Evolutionary conservation across 1,140 invertebrate genomes (phyloP).

Genomic region (Lethrus apterus): DNA sequence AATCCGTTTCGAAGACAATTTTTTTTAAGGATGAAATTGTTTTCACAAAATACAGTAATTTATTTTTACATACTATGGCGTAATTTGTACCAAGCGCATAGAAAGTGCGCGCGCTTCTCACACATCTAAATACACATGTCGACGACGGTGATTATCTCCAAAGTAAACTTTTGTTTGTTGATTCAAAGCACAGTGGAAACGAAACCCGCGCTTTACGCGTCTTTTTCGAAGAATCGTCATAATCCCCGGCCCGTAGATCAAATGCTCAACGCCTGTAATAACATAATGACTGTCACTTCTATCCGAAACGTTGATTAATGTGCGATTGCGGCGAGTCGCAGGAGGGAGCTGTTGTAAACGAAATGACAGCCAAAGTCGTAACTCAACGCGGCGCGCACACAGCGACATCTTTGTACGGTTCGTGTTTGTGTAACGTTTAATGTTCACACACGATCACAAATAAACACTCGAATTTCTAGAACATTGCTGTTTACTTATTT

Average conservation of each 20-base stretch:
- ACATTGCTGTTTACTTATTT: conserved; percentile 39
- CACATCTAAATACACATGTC: conserved; percentile 29
- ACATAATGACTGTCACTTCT: conserved; percentile 39
- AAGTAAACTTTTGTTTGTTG: conserved; percentile 35
- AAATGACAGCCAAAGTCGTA: conserved; percentile 11
- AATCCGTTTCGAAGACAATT: too few species aligned
- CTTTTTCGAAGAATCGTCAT: conserved; percentile 33
- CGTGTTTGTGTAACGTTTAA: conserved; percentile 34
- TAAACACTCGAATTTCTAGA: conserved; percentile 38
- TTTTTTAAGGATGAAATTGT: too few species aligned
- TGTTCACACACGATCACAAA: conserved; percentile 36
- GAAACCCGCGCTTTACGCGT: conserved; percentile 24
- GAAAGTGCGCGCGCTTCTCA: conserved; percentile 14
- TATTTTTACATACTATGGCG: too few species aligned
- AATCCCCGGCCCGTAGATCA: conserved; percentile 34
- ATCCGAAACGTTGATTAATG: conserved; percentile 31
- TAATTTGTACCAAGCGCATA: too few species aligned
- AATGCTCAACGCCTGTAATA: conserved; percentile 37
- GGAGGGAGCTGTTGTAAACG: too few species aligned
- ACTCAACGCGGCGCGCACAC: conserved; percentile 14
- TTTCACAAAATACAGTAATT: too few species aligned
- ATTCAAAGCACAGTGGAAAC: conserved; percentile 32
- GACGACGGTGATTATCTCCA: conserved; percentile 30
- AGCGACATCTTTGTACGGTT: conserved; percentile 19
- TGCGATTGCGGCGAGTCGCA: conserved; percentile 17